Conservation (phyloP, 2,797 vertebrate genomes). For the Periparus ater region DNA sequence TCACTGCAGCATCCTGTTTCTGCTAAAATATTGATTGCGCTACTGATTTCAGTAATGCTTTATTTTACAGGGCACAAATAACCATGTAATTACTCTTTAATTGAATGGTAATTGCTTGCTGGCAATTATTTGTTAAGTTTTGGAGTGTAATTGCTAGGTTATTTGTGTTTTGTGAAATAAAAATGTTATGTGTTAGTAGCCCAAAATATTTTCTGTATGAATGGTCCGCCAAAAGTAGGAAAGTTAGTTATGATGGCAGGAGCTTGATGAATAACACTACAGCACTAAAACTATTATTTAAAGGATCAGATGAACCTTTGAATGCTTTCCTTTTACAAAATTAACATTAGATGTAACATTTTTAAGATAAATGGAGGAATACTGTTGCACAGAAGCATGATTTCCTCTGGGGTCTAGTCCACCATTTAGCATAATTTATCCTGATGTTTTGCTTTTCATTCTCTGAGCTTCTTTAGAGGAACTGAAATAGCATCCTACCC, state of each 20-base stretch:
- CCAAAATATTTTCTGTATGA: conserved; percentile 11
- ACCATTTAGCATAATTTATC: conserved; percentile 72
- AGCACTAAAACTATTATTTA: conserved; percentile 26
- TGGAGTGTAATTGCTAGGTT: conserved; percentile 75
- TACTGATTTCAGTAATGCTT: conserved; percentile 76
- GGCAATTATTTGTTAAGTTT: conserved; percentile 77
- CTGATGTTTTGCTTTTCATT: conserved; percentile 52
- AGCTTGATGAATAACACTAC: conserved; percentile 16
- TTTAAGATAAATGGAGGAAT: conserved; percentile 59
- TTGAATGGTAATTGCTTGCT: conserved; percentile 79
- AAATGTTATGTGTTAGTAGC: conserved; percentile 52
- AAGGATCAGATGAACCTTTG: conserved; percentile 37
- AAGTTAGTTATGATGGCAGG: conserved; percentile 11
- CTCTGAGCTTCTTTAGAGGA: conserved; percentile 47
- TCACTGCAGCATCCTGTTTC: conserved; percentile 71
- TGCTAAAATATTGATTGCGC: conserved; percentile 77
- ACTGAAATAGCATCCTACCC: conserved; percentile 60
- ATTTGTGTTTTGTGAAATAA: conserved; percentile 73
- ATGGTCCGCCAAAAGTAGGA: conserved; percentile 5
- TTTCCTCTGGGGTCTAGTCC: conserved; percentile 66
- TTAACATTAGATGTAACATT: conserved; percentile 53
- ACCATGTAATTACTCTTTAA: conserved; percentile 80
- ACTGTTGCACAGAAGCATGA: conserved; percentile 50
- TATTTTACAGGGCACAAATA: conserved; percentile 78
- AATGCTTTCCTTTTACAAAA: conserved; percentile 47